These are phyloP conservation scores for Porites australiensis DNA, from an alignment of 64 coral and sea anemone species.

Conservation along the genomic window DNA sequence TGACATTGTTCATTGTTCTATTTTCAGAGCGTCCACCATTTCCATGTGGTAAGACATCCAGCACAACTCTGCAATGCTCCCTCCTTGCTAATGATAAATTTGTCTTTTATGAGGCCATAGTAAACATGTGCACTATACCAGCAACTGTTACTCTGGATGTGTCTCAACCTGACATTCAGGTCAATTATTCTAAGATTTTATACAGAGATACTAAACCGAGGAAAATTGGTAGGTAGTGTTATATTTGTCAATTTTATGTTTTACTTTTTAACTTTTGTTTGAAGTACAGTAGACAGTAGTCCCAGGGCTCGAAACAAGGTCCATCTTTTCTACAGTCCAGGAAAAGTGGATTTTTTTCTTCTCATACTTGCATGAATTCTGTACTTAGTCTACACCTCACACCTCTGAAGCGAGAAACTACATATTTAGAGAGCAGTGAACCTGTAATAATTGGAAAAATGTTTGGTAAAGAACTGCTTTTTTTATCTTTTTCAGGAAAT, in stretches of 20 bases:
- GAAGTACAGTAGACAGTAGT: too few species aligned
- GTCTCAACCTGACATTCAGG: conserved; percentile 34
- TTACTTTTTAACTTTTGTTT: neutral
- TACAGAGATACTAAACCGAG: neutral
- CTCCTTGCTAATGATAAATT: conserved; percentile 22
- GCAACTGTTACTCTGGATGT: conserved; percentile 36
- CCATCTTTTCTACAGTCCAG: too few species aligned
- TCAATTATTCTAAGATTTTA: neutral
- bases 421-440: too few species aligned
- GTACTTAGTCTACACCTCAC: neutral
- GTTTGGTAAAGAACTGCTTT: neutral
- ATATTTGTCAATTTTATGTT: neutral
- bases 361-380: too few species aligned
- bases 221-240: conserved; percentile 33
- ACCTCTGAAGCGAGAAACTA: too few species aligned
- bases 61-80: conserved; percentile 33
- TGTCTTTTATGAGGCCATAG: conserved; percentile 71
- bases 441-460: too few species aligned
- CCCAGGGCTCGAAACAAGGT: too few species aligned
- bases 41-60: conserved; percentile 46
- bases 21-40: conserved; percentile 46
- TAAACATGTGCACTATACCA: conserved; percentile 63
- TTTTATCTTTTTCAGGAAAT: conserved; percentile 10
- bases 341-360: too few species aligned
- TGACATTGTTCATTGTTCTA: neutral